Evolutionary conservation across 2,888 invertebrate genomes (phyloP), one percentile per base, ranked within the genome.

Genomic region (Sericinus montela): DNA sequence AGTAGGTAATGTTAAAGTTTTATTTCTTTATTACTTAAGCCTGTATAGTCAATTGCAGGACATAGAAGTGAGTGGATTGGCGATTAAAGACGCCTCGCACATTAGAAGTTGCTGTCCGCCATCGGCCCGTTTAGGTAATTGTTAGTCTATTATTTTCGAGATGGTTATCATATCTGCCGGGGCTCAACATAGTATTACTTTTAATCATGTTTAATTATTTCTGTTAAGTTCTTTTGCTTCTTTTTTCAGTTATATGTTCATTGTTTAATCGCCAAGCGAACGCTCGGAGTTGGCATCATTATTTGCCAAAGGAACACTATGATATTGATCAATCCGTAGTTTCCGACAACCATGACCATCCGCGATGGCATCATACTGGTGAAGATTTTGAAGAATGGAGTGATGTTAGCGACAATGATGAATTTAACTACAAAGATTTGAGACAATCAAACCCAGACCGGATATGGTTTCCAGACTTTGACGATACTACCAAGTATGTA

Each of bases 381-480:
- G 16, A 16, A 16, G 19, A 25, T 30, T 41, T 23, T 14, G 32
- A 37, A 10, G 42, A 32, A 25, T 28, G 36, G 30, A 35, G 7
- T 5, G 36, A 41, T 13, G 3, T 10, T 36, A 2, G 9, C 15
- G 25, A 11, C 13, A 15, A 40, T 10, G 25, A 23, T 35, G 40
- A 34, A 28, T 19, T 16, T 32, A 25, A 9, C 6, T 14, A 44
- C 6, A 49, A 45, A 41, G 19, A 25, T 11, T 16, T 23, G 3
- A 45, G 15, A 9, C 36, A 45, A n/a, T 50, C 41, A 45, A 37
- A 41, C 30, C 36, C 45, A 9, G 45, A 50, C 25, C 29, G 45
- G 2, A 11, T 50, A 9, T 50, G 50, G 50, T 50, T 50, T n/a
- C 50, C 45, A 8, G 50, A 45, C 13, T 41, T 30, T 37, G 13